Conservation (phyloP, 2,888 invertebrate species). For the Sesamia inferens region DNA sequence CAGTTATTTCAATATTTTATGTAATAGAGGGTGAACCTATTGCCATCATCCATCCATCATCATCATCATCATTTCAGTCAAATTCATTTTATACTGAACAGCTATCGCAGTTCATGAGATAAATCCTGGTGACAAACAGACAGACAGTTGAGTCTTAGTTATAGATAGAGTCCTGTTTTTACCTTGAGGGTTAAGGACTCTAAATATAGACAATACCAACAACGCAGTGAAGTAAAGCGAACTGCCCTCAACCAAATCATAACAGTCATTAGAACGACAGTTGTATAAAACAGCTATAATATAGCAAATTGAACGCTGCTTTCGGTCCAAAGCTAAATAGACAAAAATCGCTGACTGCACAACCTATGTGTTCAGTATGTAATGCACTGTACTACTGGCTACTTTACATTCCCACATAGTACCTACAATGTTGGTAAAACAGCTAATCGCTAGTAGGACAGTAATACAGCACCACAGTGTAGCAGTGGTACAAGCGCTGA, state of each 20-base stretch:
- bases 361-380: neutral
- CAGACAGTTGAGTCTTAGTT: too few species aligned
- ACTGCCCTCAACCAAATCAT: neutral
- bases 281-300: neutral
- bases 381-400: neutral
- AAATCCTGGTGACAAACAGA: neutral
- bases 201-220: too few species aligned
- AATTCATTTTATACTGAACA: too few species aligned
- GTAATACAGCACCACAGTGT: neutral
- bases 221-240: too few species aligned
- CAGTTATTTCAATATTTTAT: neutral
- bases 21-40: neutral
- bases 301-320: neutral
- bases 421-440: neutral
- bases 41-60: neutral
- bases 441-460: neutral
- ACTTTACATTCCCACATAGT: neutral
- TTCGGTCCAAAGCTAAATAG: neutral
- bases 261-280: neutral
- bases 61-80: neutral
- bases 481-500: slow-evolving; percentile 7
- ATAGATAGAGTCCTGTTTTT: too few species aligned
- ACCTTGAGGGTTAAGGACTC: too few species aligned
- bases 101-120: too few species aligned
- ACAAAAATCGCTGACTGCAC: neutral